Conservation (phyloP, 2,888 invertebrate genomes). For the Drosophila ezoana region DNA sequence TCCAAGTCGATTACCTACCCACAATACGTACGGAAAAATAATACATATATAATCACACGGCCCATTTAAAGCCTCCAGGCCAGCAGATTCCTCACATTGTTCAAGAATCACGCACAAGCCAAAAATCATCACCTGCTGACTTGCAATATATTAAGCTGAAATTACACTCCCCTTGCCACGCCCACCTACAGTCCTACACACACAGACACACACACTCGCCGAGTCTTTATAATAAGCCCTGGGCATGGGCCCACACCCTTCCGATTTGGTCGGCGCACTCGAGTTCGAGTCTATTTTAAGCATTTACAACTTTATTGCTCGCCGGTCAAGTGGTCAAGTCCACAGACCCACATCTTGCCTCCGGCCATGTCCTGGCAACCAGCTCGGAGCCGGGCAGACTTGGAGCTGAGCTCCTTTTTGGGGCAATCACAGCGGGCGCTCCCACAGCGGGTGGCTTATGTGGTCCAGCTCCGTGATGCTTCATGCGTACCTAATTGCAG, state of each 20-base stretch:
- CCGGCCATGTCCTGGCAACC: conserved; percentile 4
- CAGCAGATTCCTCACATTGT: not conserved
- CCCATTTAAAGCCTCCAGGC: conserved; percentile 11
- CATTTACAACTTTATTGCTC: conserved; percentile 67
- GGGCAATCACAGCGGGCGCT: conserved; percentile 56
- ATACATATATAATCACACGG: conserved; percentile 10
- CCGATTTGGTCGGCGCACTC: conserved; percentile 30
- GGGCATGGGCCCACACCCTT: conserved; percentile 4
- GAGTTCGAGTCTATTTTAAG: conserved; percentile 61
- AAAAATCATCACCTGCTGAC: conserved; percentile 70
- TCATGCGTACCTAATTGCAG: conserved; percentile 49
- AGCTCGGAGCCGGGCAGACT: not conserved
- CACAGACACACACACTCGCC: not conserved
- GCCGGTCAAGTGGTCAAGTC: conserved; percentile 55
- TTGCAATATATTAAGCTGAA: conserved; percentile 51
- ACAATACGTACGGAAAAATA: not conserved
- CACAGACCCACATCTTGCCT: conserved; percentile 2
- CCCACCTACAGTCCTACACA: not conserved
- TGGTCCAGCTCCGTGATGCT: conserved; percentile 15
- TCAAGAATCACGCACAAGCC: conserved; percentile 29
- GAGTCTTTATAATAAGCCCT: conserved; percentile 27
- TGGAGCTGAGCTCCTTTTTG: conserved; percentile 23
- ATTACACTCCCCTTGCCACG: conserved; percentile 48
- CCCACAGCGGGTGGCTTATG: conserved; percentile 41
- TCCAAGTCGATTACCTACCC: conserved; percentile 2